These are phyloP conservation scores for Agrotis segetum DNA, from an alignment of 2,888 invertebrate genomes.

Conservation along the genomic window DNA sequence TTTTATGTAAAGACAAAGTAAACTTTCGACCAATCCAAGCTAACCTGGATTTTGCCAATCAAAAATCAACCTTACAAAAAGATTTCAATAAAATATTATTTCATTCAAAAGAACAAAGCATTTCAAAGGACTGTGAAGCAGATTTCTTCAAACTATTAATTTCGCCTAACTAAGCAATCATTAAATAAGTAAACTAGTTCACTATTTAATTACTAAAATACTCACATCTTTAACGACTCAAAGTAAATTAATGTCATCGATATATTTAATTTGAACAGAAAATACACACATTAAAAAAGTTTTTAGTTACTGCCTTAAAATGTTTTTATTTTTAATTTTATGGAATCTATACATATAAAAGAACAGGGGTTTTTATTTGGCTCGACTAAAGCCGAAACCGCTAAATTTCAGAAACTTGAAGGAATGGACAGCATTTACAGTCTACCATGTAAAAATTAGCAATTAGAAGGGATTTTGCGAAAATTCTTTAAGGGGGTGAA, in stretches of 20 bases:
- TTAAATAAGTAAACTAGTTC: not conserved
- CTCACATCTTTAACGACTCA: not conserved
- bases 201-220: not conserved
- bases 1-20: not conserved
- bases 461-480: too few relatives aligned
- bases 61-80: not conserved
- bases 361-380: too few relatives aligned
- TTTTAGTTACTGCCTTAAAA: too few relatives aligned
- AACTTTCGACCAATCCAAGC: not conserved
- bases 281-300: not conserved
- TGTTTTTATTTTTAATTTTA: too few relatives aligned
- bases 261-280: conserved; percentile 1
- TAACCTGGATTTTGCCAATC: not conserved
- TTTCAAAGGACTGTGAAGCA: not conserved
- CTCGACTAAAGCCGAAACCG: too few relatives aligned
- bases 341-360: too few relatives aligned
- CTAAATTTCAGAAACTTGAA: too few relatives aligned
- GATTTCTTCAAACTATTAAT: not conserved
- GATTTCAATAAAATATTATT: not conserved
- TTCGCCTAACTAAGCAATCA: not conserved
- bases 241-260: not conserved
- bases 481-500: too few relatives aligned
- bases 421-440: too few relatives aligned
- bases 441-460: too few relatives aligned
- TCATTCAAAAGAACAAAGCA: not conserved